Evolutionary conservation across 2,888 invertebrate species (phyloP), one percentile per base, ranked within the genome.

Genomic region (Chloromyia formosa): DNA sequence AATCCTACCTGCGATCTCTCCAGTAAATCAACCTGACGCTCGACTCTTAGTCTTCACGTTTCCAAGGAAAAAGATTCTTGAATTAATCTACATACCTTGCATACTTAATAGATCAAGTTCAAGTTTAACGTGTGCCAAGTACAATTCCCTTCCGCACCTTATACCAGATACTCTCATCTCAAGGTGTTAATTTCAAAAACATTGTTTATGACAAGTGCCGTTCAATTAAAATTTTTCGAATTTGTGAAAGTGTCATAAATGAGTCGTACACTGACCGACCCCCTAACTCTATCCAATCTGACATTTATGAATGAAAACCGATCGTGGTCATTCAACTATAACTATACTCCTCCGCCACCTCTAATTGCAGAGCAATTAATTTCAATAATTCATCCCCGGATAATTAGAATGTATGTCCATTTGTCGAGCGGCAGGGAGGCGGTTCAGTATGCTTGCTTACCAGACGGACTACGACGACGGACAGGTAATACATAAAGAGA

Each of bases 351-450:
- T 74, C 54, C 23, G 27, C n/a, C 62, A 12, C 42, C 40, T 40
- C 74, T 76, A 76, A 76, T 76, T 76, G 74, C 49, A 35, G 64
- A 54, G 73, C 61, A 76, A 76, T 76, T 76, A 76, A 74, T 76
- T 76, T 76, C 74, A 76, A 76, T 76, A 76, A 76, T 76, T 76
- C 76, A 76, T 74, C 49, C 71, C 54, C 12, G 27, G 27, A 71
- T 62, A 76, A 76, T 76, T 76, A 76, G 64, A 58, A 69, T 66
- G 64, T 53, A 64, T 23, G n/a, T 60, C 53, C 16, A 56, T 42
- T 42, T 20, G 14, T 27, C 27, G 27, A 35, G 27, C 27, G 27
- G 27, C 27, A 35, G 16, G 22, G 16, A 23, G 73, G 73, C 73
- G 64, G 74, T 20, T n/a, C 60, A 3, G 74, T 23, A 60, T 12